A percentile compares a stretch with the other conserved stretches of the same genome.
These are phyloP conservation scores for Orchesella cincta DNA, from an alignment of 1,140 invertebrate genomes.

Conservation along the genomic window DNA sequence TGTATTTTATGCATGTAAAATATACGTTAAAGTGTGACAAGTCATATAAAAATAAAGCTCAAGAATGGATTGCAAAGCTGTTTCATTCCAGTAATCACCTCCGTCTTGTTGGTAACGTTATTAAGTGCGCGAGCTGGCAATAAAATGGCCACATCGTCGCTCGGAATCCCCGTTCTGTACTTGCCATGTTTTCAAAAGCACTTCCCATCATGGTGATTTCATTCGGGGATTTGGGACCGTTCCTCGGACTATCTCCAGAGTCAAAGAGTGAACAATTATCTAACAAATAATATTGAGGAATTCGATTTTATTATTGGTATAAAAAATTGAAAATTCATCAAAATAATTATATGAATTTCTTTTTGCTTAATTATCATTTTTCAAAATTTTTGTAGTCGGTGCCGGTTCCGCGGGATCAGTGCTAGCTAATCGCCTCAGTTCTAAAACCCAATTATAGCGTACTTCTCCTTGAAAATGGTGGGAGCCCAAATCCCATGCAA, in stretches of 20 bases:
- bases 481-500: constrained; percentile 65
- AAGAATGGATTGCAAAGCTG: too few species aligned
- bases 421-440: constrained; percentile 24
- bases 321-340: too few species aligned
- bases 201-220: not conserved
- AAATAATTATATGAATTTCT: not conserved
- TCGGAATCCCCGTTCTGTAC: too few species aligned
- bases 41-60: too few species aligned
- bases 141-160: too few species aligned
- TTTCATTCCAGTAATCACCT: too few species aligned
- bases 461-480: constrained; percentile 74
- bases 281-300: not conserved
- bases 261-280: not conserved
- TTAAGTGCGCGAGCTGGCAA: too few species aligned
- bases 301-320: not conserved
- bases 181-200: too few species aligned
- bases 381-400: constrained; percentile 24
- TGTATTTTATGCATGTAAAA: too few species aligned
- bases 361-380: not conserved
- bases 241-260: not conserved
- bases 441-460: constrained; percentile 53
- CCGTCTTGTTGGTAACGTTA: too few species aligned
- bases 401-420: constrained; percentile 23
- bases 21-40: too few species aligned
- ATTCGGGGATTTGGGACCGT: not conserved